Percentiles rank a stretch among this genome's conserved stretches.
These are phyloP conservation scores for Balanococcus diminutus DNA, from an alignment of 2,888 invertebrate genomes.

Conservation along the genomic window DNA sequence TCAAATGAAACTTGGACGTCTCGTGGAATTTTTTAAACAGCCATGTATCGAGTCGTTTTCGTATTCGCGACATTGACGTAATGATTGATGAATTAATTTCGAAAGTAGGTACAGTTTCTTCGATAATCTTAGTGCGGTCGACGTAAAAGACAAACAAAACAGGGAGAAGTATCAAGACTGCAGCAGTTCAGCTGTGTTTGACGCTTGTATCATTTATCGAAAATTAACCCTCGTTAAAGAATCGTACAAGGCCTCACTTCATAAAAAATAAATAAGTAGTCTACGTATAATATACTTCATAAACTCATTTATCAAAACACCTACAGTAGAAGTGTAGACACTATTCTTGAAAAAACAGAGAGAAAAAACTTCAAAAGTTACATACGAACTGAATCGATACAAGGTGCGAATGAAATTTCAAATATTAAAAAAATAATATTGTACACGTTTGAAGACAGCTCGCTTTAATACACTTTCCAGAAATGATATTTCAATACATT, in stretches of 20 bases:
- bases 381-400: not conserved
- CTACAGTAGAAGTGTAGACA: not conserved
- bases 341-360: not conserved
- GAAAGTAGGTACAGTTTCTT: not conserved
- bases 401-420: not conserved
- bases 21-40: not conserved
- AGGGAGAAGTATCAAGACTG: not conserved
- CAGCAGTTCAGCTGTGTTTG: not conserved
- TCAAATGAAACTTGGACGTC: not conserved
- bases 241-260: not conserved
- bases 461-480: not conserved
- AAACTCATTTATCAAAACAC: not conserved
- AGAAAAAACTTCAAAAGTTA: not conserved
- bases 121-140: too few relatives aligned
- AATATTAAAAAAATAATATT: not conserved
- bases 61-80: not conserved
- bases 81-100: not conserved
- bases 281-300: not conserved
- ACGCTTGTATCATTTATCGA: not conserved
- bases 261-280: not conserved
- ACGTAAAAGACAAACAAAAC: not conserved
- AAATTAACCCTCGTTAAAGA: not conserved
- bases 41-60: not conserved
- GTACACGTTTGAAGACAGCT: not conserved
- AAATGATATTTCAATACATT: not conserved